Base-by-base conservation (phyloP, 2,888 invertebrate genomes). In the Limulus polyphemus region DNA sequence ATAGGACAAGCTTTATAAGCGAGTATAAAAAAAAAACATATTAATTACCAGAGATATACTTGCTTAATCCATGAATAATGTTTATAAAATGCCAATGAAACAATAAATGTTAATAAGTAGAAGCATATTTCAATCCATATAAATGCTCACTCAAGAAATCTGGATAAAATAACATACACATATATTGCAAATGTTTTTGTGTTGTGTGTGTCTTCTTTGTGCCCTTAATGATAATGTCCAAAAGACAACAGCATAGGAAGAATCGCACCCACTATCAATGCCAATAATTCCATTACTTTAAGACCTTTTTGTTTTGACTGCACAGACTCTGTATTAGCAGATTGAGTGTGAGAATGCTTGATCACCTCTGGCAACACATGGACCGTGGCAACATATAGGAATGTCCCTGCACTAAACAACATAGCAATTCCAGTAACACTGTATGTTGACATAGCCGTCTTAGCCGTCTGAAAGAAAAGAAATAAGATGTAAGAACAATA, bases 331-430 rank as follows among this genome's bases (percentile, higher is more conserved):
- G 55, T 48, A 11, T 14, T 47, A 2, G 59, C 13, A 48, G 54
- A 32, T 17, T 50, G 17, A 16, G 62, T 60, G 32, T 51, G 17
- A 46, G 62, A 62, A 16, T 60, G 64, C 46, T 58, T 49, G 4
- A 77, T 75, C 55, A 99, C 79, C 76, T 99, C 99, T 0, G 99
- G 98, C 57, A 99, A 76, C 0, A 99, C 97, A 76, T 99, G 99
- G 0, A 99, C 97, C 0, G 98, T 98, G 0, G 99, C 94, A 2
- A 99, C 99, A 75, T 98, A 99, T 0, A 99, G 81, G 79, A 99
- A 99, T 12, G 99, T 99, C 0, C 99, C 99, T 0, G 97, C 99
- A 55, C 97, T 97, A 78, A 99, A 99, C 49, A 99, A 78, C 95
- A 99, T 95, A 0, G 98, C 94, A 63, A 98, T 85, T 77, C 91